Evolutionary conservation across 2,888 invertebrate species (phyloP).

Genomic region (Elegia similella): DNA sequence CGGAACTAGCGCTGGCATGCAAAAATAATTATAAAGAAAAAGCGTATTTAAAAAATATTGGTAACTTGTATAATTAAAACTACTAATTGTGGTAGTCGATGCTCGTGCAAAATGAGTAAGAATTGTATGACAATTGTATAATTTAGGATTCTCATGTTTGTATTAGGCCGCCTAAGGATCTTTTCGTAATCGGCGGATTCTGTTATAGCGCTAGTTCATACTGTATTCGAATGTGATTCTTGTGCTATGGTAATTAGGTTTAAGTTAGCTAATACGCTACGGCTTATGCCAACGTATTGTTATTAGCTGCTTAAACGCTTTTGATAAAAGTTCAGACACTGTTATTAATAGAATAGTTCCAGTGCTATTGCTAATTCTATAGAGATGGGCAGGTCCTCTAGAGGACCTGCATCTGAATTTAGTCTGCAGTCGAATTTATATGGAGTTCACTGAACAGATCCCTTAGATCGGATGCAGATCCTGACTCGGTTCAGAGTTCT

Average conservation of each 20-base stretch:
- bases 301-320: conserved; percentile 8
- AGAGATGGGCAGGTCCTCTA: no score
- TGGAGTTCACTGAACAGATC: no score
- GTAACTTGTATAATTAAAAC: neutral
- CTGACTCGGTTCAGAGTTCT: no score
- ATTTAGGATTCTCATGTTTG: conserved; percentile 45
- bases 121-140: conserved; percentile 33
- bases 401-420: no score
- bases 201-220: conserved; percentile 31
- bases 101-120: conserved; percentile 34
- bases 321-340: neutral
- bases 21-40: no score
- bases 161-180: conserved; percentile 45
- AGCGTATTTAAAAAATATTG: no score
- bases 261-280: conserved; percentile 8
- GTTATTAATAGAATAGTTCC: neutral
- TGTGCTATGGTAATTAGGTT: conserved; percentile 24
- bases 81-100: neutral
- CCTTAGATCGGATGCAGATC: no score
- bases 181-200: conserved; percentile 22
- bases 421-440: no score
- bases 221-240: conserved; percentile 25
- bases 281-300: neutral
- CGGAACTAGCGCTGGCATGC: no score
- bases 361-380: neutral